A percentile compares a stretch with the other conserved stretches of the same genome.
These are phyloP conservation scores for Artemia franciscana DNA, from an alignment of 1,140 invertebrate genomes.

Conservation along the genomic window DNA sequence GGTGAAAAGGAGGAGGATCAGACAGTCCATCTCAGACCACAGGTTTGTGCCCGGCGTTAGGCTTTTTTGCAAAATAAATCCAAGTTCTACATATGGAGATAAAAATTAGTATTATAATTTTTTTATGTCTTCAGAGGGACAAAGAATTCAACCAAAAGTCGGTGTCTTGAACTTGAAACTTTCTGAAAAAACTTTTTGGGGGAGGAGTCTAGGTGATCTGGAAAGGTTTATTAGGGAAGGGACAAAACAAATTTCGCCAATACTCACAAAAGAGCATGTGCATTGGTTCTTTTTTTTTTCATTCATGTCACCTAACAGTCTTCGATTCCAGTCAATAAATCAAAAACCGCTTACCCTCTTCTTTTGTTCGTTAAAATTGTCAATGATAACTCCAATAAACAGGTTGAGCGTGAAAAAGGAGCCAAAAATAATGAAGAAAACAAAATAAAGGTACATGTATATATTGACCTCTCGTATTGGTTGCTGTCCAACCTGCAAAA, in stretches of 20 bases:
- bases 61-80: no score
- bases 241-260: not conserved
- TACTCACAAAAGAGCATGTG: conserved; percentile 16
- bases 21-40: no score
- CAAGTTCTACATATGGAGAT: no score
- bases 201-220: no score
- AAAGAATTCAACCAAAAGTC: no score
- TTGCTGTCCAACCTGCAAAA: conserved; percentile 57
- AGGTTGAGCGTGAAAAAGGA: conserved; percentile 94
- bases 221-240: no score
- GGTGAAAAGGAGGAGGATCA: no score
- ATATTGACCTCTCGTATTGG: conserved; percentile 80
- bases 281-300: conserved; percentile 17
- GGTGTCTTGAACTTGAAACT: no score
- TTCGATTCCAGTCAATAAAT: not conserved
- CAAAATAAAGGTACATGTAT: conserved; percentile 94
- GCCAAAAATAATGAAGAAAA: conserved; percentile 90
- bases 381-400: conserved; percentile 95
- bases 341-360: conserved; percentile 38
- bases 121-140: no score
- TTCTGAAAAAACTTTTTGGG: no score
- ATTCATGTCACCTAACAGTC: not conserved
- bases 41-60: no score
- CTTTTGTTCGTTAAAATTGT: conserved; percentile 98
- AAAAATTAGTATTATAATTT: no score